Evolutionary conservation across 2,113 vertebrate genomes (phyloP).

Genomic region (Pygoscelis antarcticus): DNA sequence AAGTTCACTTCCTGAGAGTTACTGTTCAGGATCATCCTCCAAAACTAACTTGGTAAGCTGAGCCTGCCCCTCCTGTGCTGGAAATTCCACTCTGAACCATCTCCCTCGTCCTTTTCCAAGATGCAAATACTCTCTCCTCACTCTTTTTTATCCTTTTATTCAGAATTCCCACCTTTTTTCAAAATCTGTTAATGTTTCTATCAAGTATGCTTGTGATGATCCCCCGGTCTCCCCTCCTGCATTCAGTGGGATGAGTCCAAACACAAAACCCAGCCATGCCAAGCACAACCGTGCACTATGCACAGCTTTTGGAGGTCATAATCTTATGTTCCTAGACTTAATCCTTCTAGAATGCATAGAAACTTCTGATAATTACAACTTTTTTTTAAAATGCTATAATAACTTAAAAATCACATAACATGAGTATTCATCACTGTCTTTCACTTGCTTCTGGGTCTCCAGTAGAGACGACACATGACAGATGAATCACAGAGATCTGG

Average conservation of each 20-base stretch:
- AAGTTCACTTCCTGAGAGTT: constrained; percentile 9
- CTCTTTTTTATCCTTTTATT: background rate
- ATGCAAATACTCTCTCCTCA: background rate
- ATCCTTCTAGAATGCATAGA: background rate
- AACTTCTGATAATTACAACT: background rate
- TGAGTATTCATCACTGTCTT: background rate
- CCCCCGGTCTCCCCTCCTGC: background rate
- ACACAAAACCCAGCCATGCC: background rate
- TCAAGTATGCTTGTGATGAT: background rate
- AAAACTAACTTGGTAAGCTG: constrained; percentile 8
- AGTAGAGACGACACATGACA: background rate
- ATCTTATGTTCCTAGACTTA: background rate
- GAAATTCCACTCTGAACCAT: background rate
- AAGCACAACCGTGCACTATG: background rate
- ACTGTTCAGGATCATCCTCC: background rate
- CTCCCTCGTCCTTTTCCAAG: background rate
- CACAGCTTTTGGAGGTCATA: background rate
- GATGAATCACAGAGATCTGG: background rate
- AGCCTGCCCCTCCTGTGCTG: background rate
- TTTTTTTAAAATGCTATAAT: background rate
- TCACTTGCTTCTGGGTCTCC: background rate
- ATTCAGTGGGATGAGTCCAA: background rate
- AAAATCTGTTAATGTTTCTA: background rate
- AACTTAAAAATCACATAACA: background rate
- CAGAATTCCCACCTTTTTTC: background rate